Evolutionary conservation across 1,140 invertebrate species (phyloP).

Genomic region (Papilio dardanus): DNA sequence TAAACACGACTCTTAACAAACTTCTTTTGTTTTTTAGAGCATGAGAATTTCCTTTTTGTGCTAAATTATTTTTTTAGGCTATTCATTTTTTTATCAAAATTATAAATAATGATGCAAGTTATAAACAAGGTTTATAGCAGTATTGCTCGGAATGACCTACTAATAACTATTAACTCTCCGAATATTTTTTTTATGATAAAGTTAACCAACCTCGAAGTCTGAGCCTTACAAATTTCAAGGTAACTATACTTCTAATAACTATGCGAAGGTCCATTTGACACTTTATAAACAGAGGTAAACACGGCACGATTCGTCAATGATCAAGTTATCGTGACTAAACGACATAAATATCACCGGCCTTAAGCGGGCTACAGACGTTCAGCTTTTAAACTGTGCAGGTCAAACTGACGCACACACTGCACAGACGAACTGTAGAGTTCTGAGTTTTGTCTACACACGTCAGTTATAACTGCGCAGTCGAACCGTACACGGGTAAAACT

Average conservation of each 20-base stretch:
- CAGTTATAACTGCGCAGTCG: too few species aligned
- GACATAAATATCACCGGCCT: constrained; percentile 51
- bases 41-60: neutral
- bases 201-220: neutral
- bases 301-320: constrained; percentile 46
- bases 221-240: constrained; percentile 47
- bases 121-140: neutral
- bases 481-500: too few species aligned
- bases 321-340: constrained; percentile 48
- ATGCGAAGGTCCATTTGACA: constrained; percentile 51
- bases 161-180: neutral
- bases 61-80: too few species aligned
- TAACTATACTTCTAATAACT: constrained; percentile 44
- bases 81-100: too few species aligned
- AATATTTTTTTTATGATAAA: neutral
- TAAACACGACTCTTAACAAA: neutral
- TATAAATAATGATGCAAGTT: neutral
- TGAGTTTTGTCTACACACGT: too few species aligned
- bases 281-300: constrained; percentile 44
- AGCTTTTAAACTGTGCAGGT: too few species aligned
- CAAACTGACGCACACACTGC: too few species aligned
- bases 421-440: too few species aligned
- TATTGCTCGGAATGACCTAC: neutral
- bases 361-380: too few species aligned
- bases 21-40: neutral